Conservation (phyloP, 2,888 invertebrate genomes). For the Celastrina argiolus region DNA sequence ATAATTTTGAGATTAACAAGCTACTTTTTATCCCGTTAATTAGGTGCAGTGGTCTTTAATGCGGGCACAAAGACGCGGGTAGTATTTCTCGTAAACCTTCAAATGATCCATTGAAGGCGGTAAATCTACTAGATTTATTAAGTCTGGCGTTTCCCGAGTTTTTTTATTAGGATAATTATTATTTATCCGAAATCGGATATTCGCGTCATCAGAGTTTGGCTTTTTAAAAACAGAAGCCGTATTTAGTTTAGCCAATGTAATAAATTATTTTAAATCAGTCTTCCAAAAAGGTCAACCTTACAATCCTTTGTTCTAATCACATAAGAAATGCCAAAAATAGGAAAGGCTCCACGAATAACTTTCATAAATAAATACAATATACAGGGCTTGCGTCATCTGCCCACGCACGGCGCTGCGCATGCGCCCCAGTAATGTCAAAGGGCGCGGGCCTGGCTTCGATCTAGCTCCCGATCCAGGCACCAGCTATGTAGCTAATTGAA, state of each 20-base stretch:
- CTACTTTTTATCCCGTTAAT: too few species aligned
- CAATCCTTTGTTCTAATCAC: background rate
- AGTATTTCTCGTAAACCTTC: too few species aligned
- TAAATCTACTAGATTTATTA: too few species aligned
- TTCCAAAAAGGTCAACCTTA: background rate
- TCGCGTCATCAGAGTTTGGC: too few species aligned
- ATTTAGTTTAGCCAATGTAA: background rate
- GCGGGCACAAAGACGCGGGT: too few species aligned
- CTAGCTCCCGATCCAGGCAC: conserved; percentile 42
- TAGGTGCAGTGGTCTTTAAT: too few species aligned
- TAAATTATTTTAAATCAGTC: background rate
- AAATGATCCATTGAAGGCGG: too few species aligned
- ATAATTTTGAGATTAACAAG: too few species aligned
- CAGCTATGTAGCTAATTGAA: background rate
- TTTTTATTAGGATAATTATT: too few species aligned
- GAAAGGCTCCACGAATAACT: background rate
- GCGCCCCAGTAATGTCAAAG: conserved; percentile 70
- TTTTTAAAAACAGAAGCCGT: background rate
- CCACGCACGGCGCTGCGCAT: conserved; percentile 53
- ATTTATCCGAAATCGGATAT: too few species aligned
- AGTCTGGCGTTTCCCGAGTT: too few species aligned
- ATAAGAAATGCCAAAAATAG: background rate
- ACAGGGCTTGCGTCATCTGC: conserved; percentile 57
- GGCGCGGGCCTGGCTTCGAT: conserved; percentile 60
- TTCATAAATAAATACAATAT: conserved; percentile 17